A percentile compares a stretch with the other conserved stretches of the same genome.
phyloP scores from a whole-genome alignment of 2,888 invertebrate species.

The Tuta absoluta region DNA sequence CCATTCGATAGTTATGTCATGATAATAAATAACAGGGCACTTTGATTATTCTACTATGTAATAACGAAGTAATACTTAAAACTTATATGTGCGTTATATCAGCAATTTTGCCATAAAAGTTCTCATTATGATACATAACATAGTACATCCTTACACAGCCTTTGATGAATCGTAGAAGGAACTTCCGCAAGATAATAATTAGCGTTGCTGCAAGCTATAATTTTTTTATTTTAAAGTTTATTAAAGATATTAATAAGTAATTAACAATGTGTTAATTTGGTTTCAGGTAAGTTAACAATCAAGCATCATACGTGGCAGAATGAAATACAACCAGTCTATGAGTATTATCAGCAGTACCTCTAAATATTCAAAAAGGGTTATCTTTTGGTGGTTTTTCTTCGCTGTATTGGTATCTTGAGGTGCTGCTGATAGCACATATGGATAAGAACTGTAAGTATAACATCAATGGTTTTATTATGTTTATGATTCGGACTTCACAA shows the following conservation, averaged over 20 bases:
- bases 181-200: conserved; percentile 8
- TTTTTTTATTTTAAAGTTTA: background rate
- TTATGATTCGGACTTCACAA: background rate
- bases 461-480: background rate
- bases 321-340: background rate
- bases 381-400: too few species aligned
- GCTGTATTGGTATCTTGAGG: too few species aligned
- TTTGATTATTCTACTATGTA: conserved; percentile 10
- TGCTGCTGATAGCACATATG: too few species aligned
- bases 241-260: background rate
- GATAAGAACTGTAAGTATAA: background rate
- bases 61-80: conserved; percentile 5
- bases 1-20: background rate
- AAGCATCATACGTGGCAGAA: background rate
- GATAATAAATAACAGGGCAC: background rate
- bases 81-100: background rate
- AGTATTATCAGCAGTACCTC: too few species aligned
- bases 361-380: too few species aligned
- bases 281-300: conserved; percentile 7
- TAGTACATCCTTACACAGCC: background rate
- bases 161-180: background rate
- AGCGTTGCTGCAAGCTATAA: background rate
- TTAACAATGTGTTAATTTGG: conserved; percentile 2
- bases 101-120: background rate
- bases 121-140: conserved; percentile 10